Evolutionary conservation across 2,888 invertebrate species (phyloP), one percentile per base, ranked within the genome.

Genomic region (Plebejus melissa): DNA sequence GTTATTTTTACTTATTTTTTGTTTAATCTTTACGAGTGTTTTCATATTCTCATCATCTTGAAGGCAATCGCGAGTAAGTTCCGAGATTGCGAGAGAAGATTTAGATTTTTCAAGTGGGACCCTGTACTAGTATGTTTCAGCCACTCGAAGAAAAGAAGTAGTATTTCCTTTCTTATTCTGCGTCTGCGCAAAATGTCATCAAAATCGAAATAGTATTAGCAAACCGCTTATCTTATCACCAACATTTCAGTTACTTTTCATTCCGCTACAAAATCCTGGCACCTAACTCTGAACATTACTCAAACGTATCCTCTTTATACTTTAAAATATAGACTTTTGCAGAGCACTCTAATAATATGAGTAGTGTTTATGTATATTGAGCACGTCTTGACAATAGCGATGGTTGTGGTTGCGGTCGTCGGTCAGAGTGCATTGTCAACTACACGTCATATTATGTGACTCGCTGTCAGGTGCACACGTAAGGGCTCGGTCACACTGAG

Each of bases 371-470:
- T 54, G 54, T 54, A 54, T 16, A 54, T 54, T 54, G 54, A 60
- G 60, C 32, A 36, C 65, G 50, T 69, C 65, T 74, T 32, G 16
- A 69, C 74, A 74, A 65, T 46, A 50, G 74, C 46, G 46, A 32
- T 74, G 69, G 58, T 71, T 71, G 75, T 58, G 75, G 75, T 75
- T 32, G 65, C 60, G 65, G 46, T 65, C 28, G 65, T 28, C 80
- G 76, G 80, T 79, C 77, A 77, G 79, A 65, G 65, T 65, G 65
- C 32, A 65, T 65, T 65, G 65, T 65, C 65, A 65, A 36, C 32
- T 65, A 36, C 65, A 36, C 32, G 65, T 65, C 65, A 65, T 36
- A 65, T 65, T 65, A 65, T 65, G 65, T 65, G 65, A 65, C 65
- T 65, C 65, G 9, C 65, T 65, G 32, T 65, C 65, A 32, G 36